Conservation (phyloP, 1,140 invertebrate genomes). For the Drosophila punjabiensis region DNA sequence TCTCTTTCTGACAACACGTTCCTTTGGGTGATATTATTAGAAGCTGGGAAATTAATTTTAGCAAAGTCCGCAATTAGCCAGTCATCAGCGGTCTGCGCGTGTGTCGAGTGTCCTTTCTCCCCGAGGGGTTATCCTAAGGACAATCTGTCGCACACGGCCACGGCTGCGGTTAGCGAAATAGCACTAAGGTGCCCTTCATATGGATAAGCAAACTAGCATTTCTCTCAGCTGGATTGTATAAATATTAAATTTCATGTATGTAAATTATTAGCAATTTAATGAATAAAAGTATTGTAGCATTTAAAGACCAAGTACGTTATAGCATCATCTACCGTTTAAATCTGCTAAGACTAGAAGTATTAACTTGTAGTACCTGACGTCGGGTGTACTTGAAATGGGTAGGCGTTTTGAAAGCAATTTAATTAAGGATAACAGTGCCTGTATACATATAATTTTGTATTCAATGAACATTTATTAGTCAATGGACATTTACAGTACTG, state of each 20-base stretch:
- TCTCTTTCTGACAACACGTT: not conserved
- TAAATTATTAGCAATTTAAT: too few relatives aligned
- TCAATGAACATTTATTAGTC: too few relatives aligned
- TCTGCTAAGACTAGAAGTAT: not conserved
- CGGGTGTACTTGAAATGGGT: not conserved
- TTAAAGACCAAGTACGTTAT: not conserved
- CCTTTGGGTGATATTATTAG: slow-evolving; percentile 72
- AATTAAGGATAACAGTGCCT: not conserved
- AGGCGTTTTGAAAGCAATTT: not conserved
- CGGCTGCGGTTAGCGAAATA: slow-evolving; percentile 5
- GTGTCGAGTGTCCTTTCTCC: slow-evolving; percentile 6
- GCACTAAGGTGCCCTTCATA: not conserved
- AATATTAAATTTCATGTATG: not conserved
- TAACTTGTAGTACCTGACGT: not conserved
- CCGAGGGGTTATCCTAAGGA: slow-evolving; percentile 1
- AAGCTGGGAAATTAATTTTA: slow-evolving; percentile 79
- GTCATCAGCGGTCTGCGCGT: slow-evolving; percentile 50
- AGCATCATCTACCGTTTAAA: not conserved
- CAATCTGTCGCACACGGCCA: slow-evolving; percentile 3
- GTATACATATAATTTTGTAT: not conserved
- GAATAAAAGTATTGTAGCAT: not conserved
- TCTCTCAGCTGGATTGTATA: not conserved
- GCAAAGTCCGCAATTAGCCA: slow-evolving; percentile 74
- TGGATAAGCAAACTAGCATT: not conserved
- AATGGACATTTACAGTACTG: not conserved